These are phyloP conservation scores for Digitonthophagus gazella DNA, from an alignment of 2,888 invertebrate genomes.

Conservation along the genomic window DNA sequence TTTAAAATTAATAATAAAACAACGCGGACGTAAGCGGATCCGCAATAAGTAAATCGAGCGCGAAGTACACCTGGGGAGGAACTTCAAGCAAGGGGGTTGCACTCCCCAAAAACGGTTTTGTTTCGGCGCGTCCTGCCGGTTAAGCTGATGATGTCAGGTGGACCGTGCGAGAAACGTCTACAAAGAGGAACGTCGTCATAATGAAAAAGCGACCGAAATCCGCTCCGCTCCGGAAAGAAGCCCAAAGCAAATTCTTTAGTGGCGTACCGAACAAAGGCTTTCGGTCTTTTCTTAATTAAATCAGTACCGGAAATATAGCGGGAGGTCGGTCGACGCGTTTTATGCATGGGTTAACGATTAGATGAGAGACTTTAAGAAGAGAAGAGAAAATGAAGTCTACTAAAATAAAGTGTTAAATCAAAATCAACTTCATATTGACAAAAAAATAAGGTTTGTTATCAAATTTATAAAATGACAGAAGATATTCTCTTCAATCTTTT, in stretches of 20 bases:
- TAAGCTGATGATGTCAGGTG: background rate
- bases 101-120: too few species aligned
- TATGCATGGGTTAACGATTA: background rate
- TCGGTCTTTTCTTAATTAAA: background rate
- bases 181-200: background rate
- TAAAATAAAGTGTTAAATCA: background rate
- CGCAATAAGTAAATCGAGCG: constrained; percentile 16
- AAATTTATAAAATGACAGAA: too few species aligned
- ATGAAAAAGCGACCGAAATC: background rate
- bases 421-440: background rate
- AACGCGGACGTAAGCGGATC: constrained; percentile 16
- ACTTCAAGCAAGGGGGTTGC: too few species aligned
- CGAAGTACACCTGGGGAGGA: constrained; percentile 4
- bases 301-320: background rate
- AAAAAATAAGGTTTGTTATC: background rate
- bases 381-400: background rate
- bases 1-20: constrained; percentile 18
- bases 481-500: background rate
- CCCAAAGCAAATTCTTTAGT: background rate
- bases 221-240: background rate
- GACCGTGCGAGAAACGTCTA: background rate
- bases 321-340: background rate
- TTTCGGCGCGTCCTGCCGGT: background rate
- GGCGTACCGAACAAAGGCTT: background rate
- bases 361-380: background rate